Evolutionary conservation across 2,797 vertebrate genomes (phyloP), one percentile per base, ranked within the genome.

Genomic region (Podargus strigoides): DNA sequence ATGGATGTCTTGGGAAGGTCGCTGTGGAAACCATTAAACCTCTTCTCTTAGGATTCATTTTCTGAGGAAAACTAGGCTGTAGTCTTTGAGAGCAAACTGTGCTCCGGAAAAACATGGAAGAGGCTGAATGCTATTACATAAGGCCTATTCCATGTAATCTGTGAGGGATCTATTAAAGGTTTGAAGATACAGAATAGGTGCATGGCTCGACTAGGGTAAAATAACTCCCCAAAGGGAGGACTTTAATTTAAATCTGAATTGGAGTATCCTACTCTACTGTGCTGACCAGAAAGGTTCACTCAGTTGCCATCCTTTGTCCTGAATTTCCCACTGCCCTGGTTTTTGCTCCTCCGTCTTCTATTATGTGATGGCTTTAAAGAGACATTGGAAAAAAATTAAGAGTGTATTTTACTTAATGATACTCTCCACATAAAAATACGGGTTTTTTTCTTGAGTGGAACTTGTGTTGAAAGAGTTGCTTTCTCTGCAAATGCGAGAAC

Each of bases 31-130:
- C 96, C 85, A 34, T 89, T 84, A 95, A 94, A 91, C 41, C 64
- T 96, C 92, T 93, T 90, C 90, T 89, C 89, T 52, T 87, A 96
- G 89, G 87, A 89, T 88, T 96, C 73, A 47, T 86, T 93, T 97
- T 94, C 95, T 92, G 85, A 94, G 67, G 88, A 87, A 97, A 98
- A 97, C 84, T 96, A 97, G 97, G 97, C 91, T 96, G 95, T 76
- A 91, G 92, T 90, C 95, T 94, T 92, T 83, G 80, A 95, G 90
- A 95, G 81, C 93, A 73, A 60, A 69, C 83, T 85, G 72, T 94
- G 67, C 62, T 84, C 60, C 91, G 69, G 82, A 94, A 96, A 94
- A 87, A 53, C 69, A 77, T 94, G 53, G 63, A 84, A 34, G 39
- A 92, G 39, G 28, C 49, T 83, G 81, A 87, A 56, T 72, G 69